A percentile compares a stretch with the other conserved stretches of the same genome.
Evolutionary conservation across 2,888 invertebrate species (phyloP).

Genomic region (Cephus nigrinus): DNA sequence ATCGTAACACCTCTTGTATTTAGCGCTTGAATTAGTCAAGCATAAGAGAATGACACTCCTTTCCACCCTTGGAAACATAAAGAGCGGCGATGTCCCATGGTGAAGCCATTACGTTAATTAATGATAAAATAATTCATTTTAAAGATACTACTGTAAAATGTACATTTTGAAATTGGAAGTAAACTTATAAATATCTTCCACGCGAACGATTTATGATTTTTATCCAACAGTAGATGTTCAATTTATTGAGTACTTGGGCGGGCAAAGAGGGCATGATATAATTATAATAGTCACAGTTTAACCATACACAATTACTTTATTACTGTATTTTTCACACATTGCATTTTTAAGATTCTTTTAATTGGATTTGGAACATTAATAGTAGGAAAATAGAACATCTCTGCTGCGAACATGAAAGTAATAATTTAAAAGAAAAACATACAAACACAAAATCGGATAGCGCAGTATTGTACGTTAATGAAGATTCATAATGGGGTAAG

Average conservation of each 20-base stretch:
- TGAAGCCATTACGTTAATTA: conserved; percentile 36
- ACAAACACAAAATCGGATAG: background rate
- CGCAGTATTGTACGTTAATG: background rate
- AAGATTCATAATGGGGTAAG: background rate
- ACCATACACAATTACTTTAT: background rate
- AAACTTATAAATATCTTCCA: conserved; percentile 67
- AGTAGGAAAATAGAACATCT: background rate
- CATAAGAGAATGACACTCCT: conserved; percentile 15
- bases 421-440: background rate
- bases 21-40: conserved; percentile 29
- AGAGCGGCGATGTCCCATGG: conserved; percentile 37
- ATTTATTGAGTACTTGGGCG: background rate
- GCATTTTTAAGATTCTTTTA: background rate
- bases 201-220: background rate
- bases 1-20: conserved; percentile 31
- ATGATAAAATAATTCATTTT: conserved; percentile 45
- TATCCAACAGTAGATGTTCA: background rate
- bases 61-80: conserved; percentile 11
- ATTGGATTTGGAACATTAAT: background rate
- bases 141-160: conserved; percentile 50
- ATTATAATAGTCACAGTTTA: background rate
- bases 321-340: background rate
- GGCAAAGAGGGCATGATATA: background rate
- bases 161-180: conserved; percentile 66
- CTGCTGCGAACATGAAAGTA: background rate